Evolutionary conservation across 2,888 invertebrate species (phyloP).

Genomic region (Brachypalpus laphriformis): DNA sequence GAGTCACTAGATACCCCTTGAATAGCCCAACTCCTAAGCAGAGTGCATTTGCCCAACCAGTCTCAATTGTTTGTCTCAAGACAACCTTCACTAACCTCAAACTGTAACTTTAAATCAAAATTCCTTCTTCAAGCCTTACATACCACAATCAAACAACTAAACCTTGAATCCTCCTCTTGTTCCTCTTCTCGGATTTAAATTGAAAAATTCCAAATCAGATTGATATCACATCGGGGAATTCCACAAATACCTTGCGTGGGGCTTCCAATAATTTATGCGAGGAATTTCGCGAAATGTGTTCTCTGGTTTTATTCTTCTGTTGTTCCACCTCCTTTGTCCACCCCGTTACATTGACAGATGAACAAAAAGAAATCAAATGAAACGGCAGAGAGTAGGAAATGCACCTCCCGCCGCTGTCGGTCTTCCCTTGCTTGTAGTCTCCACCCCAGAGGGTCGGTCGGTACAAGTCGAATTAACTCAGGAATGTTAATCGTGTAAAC

Average conservation of each 20-base stretch:
- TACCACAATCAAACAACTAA: neutral
- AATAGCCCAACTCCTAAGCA: too few relatives aligned
- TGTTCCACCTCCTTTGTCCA: slow-evolving; percentile 2
- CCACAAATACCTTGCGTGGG: slow-evolving; percentile 50
- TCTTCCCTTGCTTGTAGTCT: neutral
- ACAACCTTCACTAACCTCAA: too few relatives aligned
- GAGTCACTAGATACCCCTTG: too few relatives aligned
- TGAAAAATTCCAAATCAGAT: slow-evolving; percentile 57
- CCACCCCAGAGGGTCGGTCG: neutral
- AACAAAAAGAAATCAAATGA: neutral
- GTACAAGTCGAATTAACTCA: slow-evolving; percentile 55
- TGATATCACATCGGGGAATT: slow-evolving; percentile 48
- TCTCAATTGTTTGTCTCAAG: too few relatives aligned
- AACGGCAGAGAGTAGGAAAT: neutral
- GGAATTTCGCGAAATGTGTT: slow-evolving; percentile 64
- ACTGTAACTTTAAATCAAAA: neutral
- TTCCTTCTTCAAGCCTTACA: neutral
- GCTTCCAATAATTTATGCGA: slow-evolving; percentile 47
- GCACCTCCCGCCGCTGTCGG: slow-evolving; percentile 1
- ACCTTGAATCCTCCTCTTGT: neutral
- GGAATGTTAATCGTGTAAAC: slow-evolving; percentile 71
- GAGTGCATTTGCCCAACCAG: too few relatives aligned
- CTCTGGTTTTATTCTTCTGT: slow-evolving; percentile 32
- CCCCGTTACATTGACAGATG: slow-evolving; percentile 38
- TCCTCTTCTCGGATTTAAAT: slow-evolving; percentile 12